Base-by-base conservation (phyloP, 2,113 vertebrate species). In the Hippocampus abdominalis region DNA sequence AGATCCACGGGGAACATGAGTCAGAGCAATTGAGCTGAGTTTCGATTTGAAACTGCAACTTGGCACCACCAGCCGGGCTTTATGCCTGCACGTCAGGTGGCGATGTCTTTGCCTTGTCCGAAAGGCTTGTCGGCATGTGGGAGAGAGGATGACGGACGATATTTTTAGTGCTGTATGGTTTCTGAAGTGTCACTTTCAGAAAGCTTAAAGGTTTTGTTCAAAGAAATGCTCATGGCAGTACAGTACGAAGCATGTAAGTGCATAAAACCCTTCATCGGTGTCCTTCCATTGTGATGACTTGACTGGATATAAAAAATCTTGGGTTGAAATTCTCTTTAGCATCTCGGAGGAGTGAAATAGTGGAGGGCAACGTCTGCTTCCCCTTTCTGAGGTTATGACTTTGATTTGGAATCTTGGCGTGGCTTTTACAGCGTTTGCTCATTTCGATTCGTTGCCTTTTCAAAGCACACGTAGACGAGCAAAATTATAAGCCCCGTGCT, bases 11-110 rank as follows among this genome's bases (percentile, higher is more conserved):
- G 74, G 70, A 73, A 53, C 71, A 70, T 64, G 69, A 29, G 44
- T 56, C 66, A 9, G 39, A 68, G 49, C 71, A 20, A 10, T 57
- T 15, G 59, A 32, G 66, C 72, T 44, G 16, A 8, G 65, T 56
- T 76, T 81, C 54, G 25, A 61, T 76, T 71, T 74, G 63, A 79
- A 74, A 25, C 10, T n/a, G 32, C 20, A 25, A 46, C 59, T 64
- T 5, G 62, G 61, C 7, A 42, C 27, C 13, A 46, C 56, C 4
- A 36, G 12, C 56, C 4, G 42, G 12, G 56, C 67, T 56, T 68
- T 70, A 16, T 40, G 69, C 10, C 40, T 6, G 66, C 74, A 23
- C 75, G 29, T 74, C 77, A 80, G 80, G 77, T 72, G 82, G 80
- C 69, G 40, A 42, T 25, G 69, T 16, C 46, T 79, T 54, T 78